Conservation (phyloP, 35 echinoderm and acorn worm genomes). For the Anneissia japonica region DNA sequence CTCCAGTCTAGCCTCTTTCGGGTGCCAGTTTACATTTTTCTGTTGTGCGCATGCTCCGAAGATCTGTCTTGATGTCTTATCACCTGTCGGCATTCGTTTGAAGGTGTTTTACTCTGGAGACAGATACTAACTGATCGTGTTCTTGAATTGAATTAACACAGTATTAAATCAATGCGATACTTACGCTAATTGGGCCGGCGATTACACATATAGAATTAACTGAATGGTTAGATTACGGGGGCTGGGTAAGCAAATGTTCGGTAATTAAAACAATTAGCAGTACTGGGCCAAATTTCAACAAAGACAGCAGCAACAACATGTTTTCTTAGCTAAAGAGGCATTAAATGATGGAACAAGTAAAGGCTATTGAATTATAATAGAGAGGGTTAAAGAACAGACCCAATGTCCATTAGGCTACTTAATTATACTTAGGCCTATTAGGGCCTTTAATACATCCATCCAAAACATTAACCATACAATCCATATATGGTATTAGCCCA, state of each 20-base stretch:
- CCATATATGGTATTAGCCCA: no score
- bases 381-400: no score
- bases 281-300: not conserved
- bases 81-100: no score
- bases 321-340: not conserved
- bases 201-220: not conserved
- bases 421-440: no score
- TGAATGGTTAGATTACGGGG: not conserved
- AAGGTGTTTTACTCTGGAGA: not conserved
- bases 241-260: not conserved
- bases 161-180: not conserved
- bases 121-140: not conserved
- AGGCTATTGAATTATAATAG: no score
- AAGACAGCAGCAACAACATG: not conserved
- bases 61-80: no score
- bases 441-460: no score
- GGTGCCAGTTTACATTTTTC: no score
- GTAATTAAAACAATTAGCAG: not conserved
- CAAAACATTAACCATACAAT: no score
- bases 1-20: no score
- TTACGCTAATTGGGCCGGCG: not conserved
- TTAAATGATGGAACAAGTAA: not conserved
- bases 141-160: not conserved
- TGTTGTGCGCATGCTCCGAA: no score
- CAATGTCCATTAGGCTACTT: no score